Evolutionary conservation across 1,140 invertebrate genomes (phyloP).

Genomic region (Nephila pilipes): DNA sequence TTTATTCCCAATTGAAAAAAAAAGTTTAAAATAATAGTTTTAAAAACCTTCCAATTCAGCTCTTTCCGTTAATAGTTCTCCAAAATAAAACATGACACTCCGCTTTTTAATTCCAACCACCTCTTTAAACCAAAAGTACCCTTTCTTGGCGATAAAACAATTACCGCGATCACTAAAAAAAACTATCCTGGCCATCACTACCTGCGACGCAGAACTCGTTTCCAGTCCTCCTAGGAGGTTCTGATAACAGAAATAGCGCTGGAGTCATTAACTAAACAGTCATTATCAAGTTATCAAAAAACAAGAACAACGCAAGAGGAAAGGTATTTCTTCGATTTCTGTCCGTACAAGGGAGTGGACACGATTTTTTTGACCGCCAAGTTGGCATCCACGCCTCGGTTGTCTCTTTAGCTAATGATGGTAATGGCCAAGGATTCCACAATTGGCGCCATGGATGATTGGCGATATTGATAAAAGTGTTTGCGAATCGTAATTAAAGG

Average conservation of each 20-base stretch:
- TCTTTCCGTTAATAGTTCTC: too few species aligned
- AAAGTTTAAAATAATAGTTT: too few species aligned
- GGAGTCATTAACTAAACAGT: constrained; percentile 35
- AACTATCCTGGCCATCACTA: not conserved
- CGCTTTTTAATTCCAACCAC: too few species aligned
- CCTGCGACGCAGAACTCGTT: not conserved
- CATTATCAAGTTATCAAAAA: constrained; percentile 25
- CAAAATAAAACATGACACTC: too few species aligned
- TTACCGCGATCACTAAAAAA: too few species aligned
- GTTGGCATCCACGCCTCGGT: constrained; percentile 33
- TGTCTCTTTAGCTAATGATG: constrained; percentile 13
- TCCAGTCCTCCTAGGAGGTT: not conserved
- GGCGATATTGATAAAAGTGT: constrained; percentile 23
- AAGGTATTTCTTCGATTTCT: constrained; percentile 28
- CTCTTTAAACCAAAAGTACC: too few species aligned
- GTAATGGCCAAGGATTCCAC: not conserved
- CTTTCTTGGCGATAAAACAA: too few species aligned
- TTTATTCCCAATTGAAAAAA: too few species aligned
- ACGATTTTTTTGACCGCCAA: not conserved
- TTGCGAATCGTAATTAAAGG: not conserved
- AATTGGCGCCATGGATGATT: constrained; percentile 1
- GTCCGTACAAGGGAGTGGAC: constrained; percentile 33
- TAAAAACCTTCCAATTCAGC: too few species aligned
- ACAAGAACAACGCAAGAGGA: not conserved
- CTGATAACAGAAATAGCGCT: not conserved